A percentile compares a stretch with the other conserved stretches of the same genome.
These are phyloP conservation scores for Pelecanoides urinatrix DNA, from an alignment of 2,113 vertebrate species.

Conservation along the genomic window DNA sequence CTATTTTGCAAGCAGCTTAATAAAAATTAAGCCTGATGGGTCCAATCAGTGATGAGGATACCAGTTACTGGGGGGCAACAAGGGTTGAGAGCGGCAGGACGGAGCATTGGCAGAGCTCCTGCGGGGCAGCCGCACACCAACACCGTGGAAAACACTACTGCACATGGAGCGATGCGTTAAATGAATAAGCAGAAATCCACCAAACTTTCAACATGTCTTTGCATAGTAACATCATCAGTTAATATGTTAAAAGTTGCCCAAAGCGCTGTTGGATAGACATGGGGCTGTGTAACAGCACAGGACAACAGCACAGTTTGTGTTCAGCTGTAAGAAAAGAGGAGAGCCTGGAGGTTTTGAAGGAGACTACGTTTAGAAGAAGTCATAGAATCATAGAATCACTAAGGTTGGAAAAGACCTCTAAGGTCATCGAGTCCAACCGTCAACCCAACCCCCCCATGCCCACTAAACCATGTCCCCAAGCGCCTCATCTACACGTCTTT, in stretches of 20 bases:
- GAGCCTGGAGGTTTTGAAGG: neutral
- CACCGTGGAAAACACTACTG: rapidly evolving
- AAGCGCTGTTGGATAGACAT: neutral
- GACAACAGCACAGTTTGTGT: neutral
- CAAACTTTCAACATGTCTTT: neutral
- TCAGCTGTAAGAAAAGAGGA: neutral
- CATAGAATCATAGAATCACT: too few species aligned
- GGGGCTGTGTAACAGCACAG: neutral
- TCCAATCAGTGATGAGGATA: neutral
- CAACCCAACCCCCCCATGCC: too few species aligned
- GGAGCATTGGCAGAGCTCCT: neutral
- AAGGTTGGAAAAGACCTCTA: too few species aligned
- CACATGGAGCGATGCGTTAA: rapidly evolving
- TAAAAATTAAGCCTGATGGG: neutral
- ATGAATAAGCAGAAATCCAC: neutral
- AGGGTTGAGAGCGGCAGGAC: rapidly evolving
- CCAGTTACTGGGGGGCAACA: neutral
- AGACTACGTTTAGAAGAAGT: neutral
- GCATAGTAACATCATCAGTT: neutral
- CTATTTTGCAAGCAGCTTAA: neutral
- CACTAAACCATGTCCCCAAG: too few species aligned
- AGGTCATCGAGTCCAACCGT: too few species aligned
- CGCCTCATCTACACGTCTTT: too few species aligned
- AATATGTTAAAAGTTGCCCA: neutral
- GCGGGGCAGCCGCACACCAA: neutral